phyloP scores from a whole-genome alignment of 2,888 invertebrate species.

The Drosophila cracens region DNA sequence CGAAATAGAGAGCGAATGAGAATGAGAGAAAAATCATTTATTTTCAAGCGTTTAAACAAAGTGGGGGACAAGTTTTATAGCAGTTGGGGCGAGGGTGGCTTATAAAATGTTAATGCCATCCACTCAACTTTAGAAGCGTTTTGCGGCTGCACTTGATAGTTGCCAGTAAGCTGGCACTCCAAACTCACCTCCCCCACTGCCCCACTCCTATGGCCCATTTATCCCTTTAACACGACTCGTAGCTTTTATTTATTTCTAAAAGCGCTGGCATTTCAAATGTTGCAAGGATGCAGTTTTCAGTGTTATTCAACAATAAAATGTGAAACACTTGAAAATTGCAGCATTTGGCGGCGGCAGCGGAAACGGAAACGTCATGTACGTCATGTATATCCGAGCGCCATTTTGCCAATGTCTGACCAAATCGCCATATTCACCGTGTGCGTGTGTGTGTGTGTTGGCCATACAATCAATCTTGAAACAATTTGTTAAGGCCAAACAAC shows the following conservation, averaged over 20 bases:
- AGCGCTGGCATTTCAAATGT: constrained; percentile 35
- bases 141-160: constrained; percentile 63
- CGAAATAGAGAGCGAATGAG: background rate
- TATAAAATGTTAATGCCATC: constrained; percentile 69
- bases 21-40: constrained; percentile 38
- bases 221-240: constrained; percentile 13
- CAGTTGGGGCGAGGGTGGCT: background rate
- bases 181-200: background rate
- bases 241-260: constrained; percentile 52
- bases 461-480: constrained; percentile 80
- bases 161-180: constrained; percentile 22
- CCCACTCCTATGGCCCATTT: background rate
- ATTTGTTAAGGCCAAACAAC: constrained; percentile 59
- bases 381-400: constrained; percentile 76
- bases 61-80: constrained; percentile 40
- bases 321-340: constrained; percentile 60
- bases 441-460: constrained; percentile 41
- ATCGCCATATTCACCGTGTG: constrained; percentile 17
- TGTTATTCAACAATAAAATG: constrained; percentile 62
- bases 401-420: constrained; percentile 59
- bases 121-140: constrained; percentile 72
- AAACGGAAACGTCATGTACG: constrained; percentile 82
- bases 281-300: constrained; percentile 1
- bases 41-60: constrained; percentile 56
- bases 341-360: constrained; percentile 55